Conservation (phyloP, 2,888 invertebrate species). For the Leucania comma region DNA sequence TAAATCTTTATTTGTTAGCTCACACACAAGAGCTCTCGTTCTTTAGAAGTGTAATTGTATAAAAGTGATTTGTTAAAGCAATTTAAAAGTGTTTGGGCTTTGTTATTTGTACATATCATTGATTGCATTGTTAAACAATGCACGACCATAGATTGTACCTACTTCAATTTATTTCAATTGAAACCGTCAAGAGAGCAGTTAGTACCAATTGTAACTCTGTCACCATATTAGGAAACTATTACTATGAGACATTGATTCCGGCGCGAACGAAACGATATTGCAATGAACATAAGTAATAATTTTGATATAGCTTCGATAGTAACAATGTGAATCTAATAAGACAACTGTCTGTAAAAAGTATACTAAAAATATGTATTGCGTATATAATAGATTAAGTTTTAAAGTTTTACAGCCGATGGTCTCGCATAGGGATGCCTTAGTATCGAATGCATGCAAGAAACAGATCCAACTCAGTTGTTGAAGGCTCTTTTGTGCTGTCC, state of each 20-base stretch:
- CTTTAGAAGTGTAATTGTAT: constrained; percentile 39
- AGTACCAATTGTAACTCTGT: constrained; percentile 75
- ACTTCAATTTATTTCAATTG: constrained; percentile 84
- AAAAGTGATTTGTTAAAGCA: constrained; percentile 58
- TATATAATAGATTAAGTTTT: constrained; percentile 76
- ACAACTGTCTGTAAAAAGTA: constrained; percentile 78
- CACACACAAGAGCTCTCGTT: constrained; percentile 1
- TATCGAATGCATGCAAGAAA: constrained; percentile 37
- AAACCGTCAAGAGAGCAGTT: constrained; percentile 68
- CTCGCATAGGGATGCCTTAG: constrained; percentile 30
- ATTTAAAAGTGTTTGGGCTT: constrained; percentile 54
- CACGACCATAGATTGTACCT: constrained; percentile 58
- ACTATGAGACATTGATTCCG: constrained; percentile 40
- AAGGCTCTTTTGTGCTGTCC: constrained; percentile 60
- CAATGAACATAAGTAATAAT: constrained; percentile 34
- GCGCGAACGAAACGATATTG: constrained; percentile 18
- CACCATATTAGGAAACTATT: constrained; percentile 69
- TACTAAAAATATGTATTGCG: constrained; percentile 77
- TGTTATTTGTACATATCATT: constrained; percentile 67
- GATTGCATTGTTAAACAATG: constrained; percentile 65
- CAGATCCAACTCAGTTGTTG: constrained; percentile 32
- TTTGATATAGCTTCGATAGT: constrained; percentile 51
- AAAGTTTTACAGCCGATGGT: constrained; percentile 68
- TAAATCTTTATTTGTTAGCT: constrained; percentile 30
- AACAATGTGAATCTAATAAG: constrained; percentile 73